Conservation (phyloP, 2,113 vertebrate species). For the Varanus komodoensis region DNA sequence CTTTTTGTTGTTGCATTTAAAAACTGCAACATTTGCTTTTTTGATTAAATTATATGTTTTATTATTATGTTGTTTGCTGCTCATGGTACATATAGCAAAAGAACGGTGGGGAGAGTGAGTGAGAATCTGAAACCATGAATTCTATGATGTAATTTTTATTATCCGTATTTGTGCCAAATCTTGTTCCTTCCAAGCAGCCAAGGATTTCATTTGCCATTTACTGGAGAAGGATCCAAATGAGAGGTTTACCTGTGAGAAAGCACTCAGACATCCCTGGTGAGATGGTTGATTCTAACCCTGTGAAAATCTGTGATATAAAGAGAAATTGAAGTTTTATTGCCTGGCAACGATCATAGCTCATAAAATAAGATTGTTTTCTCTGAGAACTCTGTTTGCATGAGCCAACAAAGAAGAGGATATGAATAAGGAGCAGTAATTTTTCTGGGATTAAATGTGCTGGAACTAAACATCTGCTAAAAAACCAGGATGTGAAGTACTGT, state of each 20-base stretch:
- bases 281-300: not conserved
- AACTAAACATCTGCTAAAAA: not conserved
- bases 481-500: not conserved
- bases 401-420: not conserved
- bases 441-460: not conserved
- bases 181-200: constrained; percentile 78
- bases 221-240: constrained; percentile 88
- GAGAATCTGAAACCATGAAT: not conserved
- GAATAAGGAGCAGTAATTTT: not conserved
- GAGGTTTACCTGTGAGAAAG: constrained; percentile 89
- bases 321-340: not conserved
- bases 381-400: not conserved
- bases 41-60: too few relatives aligned
- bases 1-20: too few relatives aligned
- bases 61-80: too few relatives aligned
- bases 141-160: not conserved
- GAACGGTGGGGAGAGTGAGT: too few relatives aligned
- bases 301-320: not conserved
- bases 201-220: constrained; percentile 90
- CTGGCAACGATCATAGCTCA: not conserved
- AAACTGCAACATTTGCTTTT: too few relatives aligned
- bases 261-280: constrained; percentile 91
- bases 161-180: not conserved
- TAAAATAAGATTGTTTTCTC: constrained; percentile 2
- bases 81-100: too few relatives aligned